These are phyloP conservation scores for Drosophila pruinosa DNA, from an alignment of 1,140 invertebrate species.

Conservation along the genomic window DNA sequence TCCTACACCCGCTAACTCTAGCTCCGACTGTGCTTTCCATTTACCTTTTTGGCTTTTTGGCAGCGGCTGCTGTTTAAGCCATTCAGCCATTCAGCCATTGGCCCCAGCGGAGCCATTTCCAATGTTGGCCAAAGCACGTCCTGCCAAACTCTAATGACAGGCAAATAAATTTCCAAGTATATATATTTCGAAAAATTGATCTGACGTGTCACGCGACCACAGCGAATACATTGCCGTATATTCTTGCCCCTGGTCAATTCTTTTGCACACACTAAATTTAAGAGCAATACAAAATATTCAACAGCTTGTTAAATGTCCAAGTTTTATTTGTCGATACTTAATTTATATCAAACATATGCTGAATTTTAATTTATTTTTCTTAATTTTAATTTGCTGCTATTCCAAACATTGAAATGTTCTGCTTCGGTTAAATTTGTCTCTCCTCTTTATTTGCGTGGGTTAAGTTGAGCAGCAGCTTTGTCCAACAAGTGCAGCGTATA, in stretches of 20 bases:
- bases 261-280: not conserved
- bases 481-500: too few species aligned
- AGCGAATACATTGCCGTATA: not conserved
- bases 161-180: constrained; percentile 77
- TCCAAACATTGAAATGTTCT: too few species aligned
- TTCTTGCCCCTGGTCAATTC: not conserved
- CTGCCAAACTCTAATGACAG: constrained; percentile 77
- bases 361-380: too few species aligned
- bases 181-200: constrained; percentile 79
- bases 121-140: constrained; percentile 74
- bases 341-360: too few species aligned
- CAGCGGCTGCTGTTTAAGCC: constrained; percentile 6
- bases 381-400: too few species aligned
- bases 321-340: too few species aligned
- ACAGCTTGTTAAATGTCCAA: not conserved
- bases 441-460: too few species aligned
- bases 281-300: not conserved
- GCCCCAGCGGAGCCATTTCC: constrained; percentile 69
- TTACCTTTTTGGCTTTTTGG: not conserved
- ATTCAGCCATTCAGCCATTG: constrained; percentile 34
- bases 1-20: not conserved
- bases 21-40: not conserved
- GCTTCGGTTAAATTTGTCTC: too few species aligned
- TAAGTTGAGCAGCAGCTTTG: too few species aligned
- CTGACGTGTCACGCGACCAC: constrained; percentile 72